Evolutionary conservation across 2,888 invertebrate genomes (phyloP).

Genomic region (Tachystola acroxantha): DNA sequence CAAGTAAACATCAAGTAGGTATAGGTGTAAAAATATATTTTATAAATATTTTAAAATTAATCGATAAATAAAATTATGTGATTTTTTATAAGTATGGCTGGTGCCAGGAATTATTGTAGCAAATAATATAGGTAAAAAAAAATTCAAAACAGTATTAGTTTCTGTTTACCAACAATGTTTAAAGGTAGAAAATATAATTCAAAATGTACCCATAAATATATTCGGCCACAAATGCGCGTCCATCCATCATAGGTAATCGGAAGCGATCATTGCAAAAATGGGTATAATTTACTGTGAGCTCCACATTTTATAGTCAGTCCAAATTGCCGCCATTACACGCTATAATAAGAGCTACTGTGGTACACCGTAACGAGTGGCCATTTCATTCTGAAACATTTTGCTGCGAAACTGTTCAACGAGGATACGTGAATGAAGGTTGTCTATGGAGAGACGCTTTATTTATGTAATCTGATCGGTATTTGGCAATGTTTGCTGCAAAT

Average conservation of each 20-base stretch:
- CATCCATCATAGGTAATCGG: slow-evolving; percentile 69
- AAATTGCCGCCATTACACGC: slow-evolving; percentile 45
- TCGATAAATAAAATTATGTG: too few species aligned
- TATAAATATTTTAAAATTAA: too few species aligned
- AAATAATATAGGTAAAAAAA: too few species aligned
- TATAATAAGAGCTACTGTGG: slow-evolving; percentile 49
- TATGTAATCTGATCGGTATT: too few species aligned
- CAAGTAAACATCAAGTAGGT: too few species aligned
- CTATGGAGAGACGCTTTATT: too few species aligned
- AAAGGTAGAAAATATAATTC: background rate
- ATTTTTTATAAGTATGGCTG: too few species aligned
- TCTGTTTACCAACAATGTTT: background rate
- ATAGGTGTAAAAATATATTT: too few species aligned
- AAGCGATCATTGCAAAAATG: slow-evolving; percentile 69
- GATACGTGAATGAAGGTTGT: too few species aligned
- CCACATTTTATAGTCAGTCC: slow-evolving; percentile 12
- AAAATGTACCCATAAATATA: slow-evolving; percentile 18
- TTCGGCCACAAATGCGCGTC: slow-evolving; percentile 41
- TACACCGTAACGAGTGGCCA: slow-evolving; percentile 21
- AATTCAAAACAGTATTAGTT: background rate
- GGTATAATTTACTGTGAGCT: slow-evolving; percentile 47
- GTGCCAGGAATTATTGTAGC: too few species aligned
- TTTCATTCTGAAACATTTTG: background rate
- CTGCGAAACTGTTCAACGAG: too few species aligned
- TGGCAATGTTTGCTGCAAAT: too few species aligned